These are phyloP conservation scores for Drosophila recens DNA, from an alignment of 2,888 invertebrate genomes.

Conservation along the genomic window DNA sequence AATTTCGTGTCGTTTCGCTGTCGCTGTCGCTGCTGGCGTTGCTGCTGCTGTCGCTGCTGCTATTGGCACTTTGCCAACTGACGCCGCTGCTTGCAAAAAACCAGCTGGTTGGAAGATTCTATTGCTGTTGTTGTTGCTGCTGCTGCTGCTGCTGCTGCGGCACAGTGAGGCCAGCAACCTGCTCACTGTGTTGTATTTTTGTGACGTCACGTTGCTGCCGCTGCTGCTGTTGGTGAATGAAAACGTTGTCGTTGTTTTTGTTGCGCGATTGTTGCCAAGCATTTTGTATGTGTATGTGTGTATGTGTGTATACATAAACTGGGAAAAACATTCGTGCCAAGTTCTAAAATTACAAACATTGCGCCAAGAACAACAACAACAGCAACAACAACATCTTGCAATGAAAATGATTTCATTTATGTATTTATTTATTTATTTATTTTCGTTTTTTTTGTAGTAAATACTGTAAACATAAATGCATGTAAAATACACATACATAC, in stretches of 20 bases:
- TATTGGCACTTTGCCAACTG: constrained; percentile 69
- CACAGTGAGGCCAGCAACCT: constrained; percentile 75
- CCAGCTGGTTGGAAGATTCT: constrained; percentile 52
- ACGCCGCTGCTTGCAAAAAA: constrained; percentile 65
- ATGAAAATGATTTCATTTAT: constrained; percentile 55
- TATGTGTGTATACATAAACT: constrained; percentile 31
- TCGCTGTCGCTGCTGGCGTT: constrained; percentile 10
- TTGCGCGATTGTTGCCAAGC: constrained; percentile 27
- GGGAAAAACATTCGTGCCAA: constrained; percentile 63
- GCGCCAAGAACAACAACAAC: constrained; percentile 43
- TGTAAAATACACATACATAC: not conserved
- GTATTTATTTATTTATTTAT: constrained; percentile 11
- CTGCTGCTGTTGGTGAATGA: constrained; percentile 43
- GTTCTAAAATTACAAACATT: constrained; percentile 75
- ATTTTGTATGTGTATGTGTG: constrained; percentile 5
- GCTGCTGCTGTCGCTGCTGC: constrained; percentile 4
- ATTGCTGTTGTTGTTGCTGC: constrained; percentile 28
- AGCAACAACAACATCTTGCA: constrained; percentile 17
- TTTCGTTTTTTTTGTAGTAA: constrained; percentile 14
- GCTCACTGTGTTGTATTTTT: constrained; percentile 46
- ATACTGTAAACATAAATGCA: constrained; percentile 22
- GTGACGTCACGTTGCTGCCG: constrained; percentile 49
- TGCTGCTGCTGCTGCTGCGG: constrained; percentile 33
- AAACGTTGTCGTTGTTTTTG: constrained; percentile 47
- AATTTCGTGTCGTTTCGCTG: not conserved